Evolutionary conservation across 2,888 invertebrate genomes (phyloP), one percentile per base, ranked within the genome.

Genomic region (Bedellia somnulentella): DNA sequence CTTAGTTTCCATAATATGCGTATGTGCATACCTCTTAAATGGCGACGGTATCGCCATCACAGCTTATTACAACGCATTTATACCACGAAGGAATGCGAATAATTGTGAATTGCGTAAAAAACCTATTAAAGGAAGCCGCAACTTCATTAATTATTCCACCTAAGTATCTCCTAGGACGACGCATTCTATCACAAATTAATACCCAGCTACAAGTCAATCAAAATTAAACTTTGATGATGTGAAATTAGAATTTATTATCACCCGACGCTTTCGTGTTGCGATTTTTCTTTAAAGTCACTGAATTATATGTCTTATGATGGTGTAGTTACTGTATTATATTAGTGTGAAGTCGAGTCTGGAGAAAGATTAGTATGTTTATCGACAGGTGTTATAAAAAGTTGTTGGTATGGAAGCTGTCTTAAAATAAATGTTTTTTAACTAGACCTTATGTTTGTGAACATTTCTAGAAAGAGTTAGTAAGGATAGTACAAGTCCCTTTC

Each of bases 331-430:
- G 13, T 14, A 22, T 14, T 21, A 14, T 29, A 10, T 16, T 5
- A 15, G 12, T n/a, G 15, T 5, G 17, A 9, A 10, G 16, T 16
- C 10, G 17, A 18, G 4, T 21, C 15, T 8, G 5, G 18, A 9
- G 29, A 11, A 15, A 16, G 24, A 29, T 29, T 32, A 26, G 26
- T 29, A 29, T 29, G 33, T 24, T 21, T 33, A 18, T 33, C 29
- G 26, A 25, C 29, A 25, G 33, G 21, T 11, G 15, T 22, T 39
- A 41, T 45, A 53, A 56, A 54, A 53, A 52, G 46, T 42, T 38
- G 46, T 37, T 41, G 53, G 53, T 55, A 56, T 55, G 53, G 52
- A 40, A 51, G 49, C 56, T 47, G 55, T 50, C 50, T 53, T 52
- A 24, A 29, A 23, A 12, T 9, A 23, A 29, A 10, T 15, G 8